Conservation (phyloP, 2,113 vertebrate genomes). For the Zonotrichia leucophrys region DNA sequence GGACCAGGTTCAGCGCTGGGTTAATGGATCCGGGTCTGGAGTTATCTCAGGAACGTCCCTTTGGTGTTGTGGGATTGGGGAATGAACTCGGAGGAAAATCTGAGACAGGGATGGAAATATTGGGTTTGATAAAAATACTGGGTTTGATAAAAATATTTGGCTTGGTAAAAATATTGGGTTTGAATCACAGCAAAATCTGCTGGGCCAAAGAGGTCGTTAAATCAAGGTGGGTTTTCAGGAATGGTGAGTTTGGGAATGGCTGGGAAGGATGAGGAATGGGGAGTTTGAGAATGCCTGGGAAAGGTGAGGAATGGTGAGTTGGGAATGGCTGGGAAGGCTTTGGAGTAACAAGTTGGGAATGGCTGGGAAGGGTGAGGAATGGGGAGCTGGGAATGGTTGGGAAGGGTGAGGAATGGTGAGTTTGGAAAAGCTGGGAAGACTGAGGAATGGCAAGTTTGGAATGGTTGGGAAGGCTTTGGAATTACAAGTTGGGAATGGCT, state of each 20-base stretch:
- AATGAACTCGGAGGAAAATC: not conserved
- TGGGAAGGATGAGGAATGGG: not conserved
- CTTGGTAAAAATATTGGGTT: not conserved
- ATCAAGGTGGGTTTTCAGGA: not conserved
- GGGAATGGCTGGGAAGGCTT: not conserved
- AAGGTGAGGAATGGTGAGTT: rapidly evolving
- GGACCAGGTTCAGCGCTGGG: not conserved
- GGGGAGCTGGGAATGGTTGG: not conserved
- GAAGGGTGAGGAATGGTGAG: too few species aligned
- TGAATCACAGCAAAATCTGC: not conserved
- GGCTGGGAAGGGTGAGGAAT: too few species aligned
- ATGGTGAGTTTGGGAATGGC: not conserved
- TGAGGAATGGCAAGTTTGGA: too few species aligned
- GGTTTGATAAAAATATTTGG: not conserved
- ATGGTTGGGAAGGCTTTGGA: not conserved
- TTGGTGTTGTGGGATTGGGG: not conserved
- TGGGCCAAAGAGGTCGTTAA: not conserved
- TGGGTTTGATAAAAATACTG: not conserved
- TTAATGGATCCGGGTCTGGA: not conserved
- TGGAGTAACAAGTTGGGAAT: not conserved
- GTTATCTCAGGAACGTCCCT: not conserved
- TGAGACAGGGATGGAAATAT: not conserved
- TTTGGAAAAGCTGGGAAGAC: too few species aligned
- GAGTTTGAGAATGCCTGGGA: not conserved
- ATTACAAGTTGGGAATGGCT: not conserved